Base-by-base conservation (phyloP, 2,888 invertebrate genomes). In the Brachyptera putata region DNA sequence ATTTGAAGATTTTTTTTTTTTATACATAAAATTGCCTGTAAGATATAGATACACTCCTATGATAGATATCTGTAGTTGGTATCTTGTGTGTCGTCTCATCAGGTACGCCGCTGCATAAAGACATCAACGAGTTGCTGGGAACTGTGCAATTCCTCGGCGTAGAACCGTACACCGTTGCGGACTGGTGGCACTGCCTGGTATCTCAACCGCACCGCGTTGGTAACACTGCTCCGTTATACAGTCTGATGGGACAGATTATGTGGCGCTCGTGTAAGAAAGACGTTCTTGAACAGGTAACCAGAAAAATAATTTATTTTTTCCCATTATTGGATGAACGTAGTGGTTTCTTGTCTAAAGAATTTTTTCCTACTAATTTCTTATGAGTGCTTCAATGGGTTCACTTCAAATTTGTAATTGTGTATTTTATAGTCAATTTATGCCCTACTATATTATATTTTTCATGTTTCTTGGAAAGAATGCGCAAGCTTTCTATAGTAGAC, bases 211-310 rank as follows among this genome's bases (percentile, higher is more conserved):
- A 78, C 67, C 71, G 76, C 56, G 67, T 73, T 41, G 77, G 78
- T 4, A 69, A 77, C 55, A 68, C 70, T 25, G 72, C 75, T 43
- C 76, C 79, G 0, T 71, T 86, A 70, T 71, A 77, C 61, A 67
- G 77, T 21, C 75, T 83, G 53, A 70, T 87, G 61, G 73, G 79
- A 0, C 73, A 78, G 58, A 72, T 84, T 53, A 72, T 87, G 75
- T 89, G 89, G 88, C 77, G 90, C 53, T 86, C 84, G 11, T 77
- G 81, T 36, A 89, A 89, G 73, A 73, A 74, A 3, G 81, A 84
- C 70, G 86, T 91, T 1, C 68, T 81, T 37, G 75, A 84, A 63
- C 86, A 89, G 76, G 74, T 76, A 69, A 48, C 30, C 30, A 5
- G 7, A 30, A 7, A 30, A 5, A 30, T 30, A 30, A 11, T 5